phyloP scores from a whole-genome alignment of 2,113 vertebrate genomes.

The Laticauda laticaudata region DNA sequence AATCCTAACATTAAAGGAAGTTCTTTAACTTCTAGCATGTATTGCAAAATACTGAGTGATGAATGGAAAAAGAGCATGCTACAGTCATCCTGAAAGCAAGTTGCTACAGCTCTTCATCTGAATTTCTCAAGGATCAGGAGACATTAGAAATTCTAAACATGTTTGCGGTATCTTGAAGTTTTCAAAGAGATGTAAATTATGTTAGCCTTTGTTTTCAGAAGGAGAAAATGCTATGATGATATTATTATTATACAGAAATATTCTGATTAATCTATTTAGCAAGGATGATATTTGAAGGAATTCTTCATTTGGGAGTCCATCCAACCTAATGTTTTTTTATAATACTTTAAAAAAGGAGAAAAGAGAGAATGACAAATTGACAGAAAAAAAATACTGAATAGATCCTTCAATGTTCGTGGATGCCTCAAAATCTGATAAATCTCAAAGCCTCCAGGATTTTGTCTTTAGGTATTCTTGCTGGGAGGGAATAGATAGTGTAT shows the following conservation, averaged over 20 bases:
- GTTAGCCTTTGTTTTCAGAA: neutral
- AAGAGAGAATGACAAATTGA: neutral
- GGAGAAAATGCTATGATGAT: neutral
- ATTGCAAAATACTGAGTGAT: slow-evolving; percentile 27
- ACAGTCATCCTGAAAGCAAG: neutral
- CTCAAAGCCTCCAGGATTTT: neutral
- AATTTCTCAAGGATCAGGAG: neutral
- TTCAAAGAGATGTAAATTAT: slow-evolving; percentile 24
- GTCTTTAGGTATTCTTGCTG: neutral
- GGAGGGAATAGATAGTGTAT: neutral
- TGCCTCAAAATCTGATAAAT: neutral
- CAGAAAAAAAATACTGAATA: neutral
- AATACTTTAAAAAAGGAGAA: too few species aligned
- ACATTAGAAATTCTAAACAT: slow-evolving; percentile 9
- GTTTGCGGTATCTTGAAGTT: slow-evolving; percentile 4
- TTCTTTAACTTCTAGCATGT: neutral
- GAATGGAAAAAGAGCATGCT: neutral
- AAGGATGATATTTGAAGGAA: neutral
- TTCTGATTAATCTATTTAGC: neutral
- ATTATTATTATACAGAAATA: neutral
- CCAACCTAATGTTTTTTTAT: neutral
- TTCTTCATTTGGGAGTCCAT: neutral
- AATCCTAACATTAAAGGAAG: neutral
- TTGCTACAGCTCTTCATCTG: neutral
- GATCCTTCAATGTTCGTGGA: neutral